Base-by-base conservation (phyloP, 2,113 vertebrate species). In the Origma solitaria region DNA sequence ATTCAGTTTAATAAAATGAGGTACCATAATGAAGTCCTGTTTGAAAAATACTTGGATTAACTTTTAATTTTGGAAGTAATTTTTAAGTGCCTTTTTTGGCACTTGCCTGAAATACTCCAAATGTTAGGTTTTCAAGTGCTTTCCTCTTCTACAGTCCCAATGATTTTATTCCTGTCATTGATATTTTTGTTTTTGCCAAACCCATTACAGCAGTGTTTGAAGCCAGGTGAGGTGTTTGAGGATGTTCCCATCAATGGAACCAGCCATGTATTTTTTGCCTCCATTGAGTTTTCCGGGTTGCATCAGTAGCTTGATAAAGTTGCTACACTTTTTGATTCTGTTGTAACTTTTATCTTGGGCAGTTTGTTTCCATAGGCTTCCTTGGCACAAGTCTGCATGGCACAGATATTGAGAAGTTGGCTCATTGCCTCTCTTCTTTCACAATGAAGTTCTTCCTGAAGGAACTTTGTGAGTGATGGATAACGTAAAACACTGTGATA, bases 281-380 rank as follows among this genome's bases (percentile, higher is more conserved):
- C 78, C 7, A 2, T 44, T 84, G 27, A 38, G 24, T 54, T 50
- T 73, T 56, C 38, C 38, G 4, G 2, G 2, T 69, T 47, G n/a
- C 28, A 40, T 40, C 62, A 27, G 19, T 13, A 54, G 33, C 57
- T 53, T 37, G 35, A 47, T 86, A 51, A 82, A 17, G 6, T 30
- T 77, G 56, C 0, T 0, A 49, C 45, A 28, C 18, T 82, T 81
- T 22, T 10, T 0, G 0, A 28, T 56, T 83, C 75, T 86, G 31
- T 54, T 79, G 77, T 62, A 66, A 62, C 56, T 65, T 78, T 49
- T 77, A 44, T 80, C 82, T 80, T 0, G 0, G 37, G 28, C 38
- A 35, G 15, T 83, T 93, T n/a, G 35, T 68, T 86, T 93, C 60
- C 22, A 10, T 18, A 30, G 53, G 30, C 69, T 86, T 78, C 72